Evolutionary conservation across 2,888 invertebrate species (phyloP).

Genomic region (Lamproptera curius): DNA sequence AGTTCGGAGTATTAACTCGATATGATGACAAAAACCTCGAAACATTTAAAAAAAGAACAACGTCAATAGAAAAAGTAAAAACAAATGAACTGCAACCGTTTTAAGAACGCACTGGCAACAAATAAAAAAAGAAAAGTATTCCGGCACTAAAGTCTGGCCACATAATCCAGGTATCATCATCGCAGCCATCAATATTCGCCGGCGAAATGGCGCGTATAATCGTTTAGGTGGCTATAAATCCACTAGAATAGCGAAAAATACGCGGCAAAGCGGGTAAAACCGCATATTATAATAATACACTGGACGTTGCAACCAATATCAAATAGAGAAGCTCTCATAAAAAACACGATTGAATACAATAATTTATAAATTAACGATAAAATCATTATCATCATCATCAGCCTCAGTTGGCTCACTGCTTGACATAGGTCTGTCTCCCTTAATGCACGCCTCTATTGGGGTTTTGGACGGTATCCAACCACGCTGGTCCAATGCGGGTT

Average conservation of each 20-base stretch:
- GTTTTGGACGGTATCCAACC: too few species aligned
- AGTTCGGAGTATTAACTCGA: too few species aligned
- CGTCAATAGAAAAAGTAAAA: neutral
- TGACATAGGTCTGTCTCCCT: too few species aligned
- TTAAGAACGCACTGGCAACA: neutral
- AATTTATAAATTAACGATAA: too few species aligned
- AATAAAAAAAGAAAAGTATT: neutral
- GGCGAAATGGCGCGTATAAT: conserved; percentile 10
- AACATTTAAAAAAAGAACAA: neutral
- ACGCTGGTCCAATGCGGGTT: too few species aligned
- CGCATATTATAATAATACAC: conserved; percentile 1
- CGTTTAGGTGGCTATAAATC: conserved; percentile 8
- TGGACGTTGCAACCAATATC: neutral
- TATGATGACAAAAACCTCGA: too few species aligned
- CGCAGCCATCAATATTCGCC: conserved; percentile 1
- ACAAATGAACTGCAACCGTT: neutral
- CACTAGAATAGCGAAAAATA: conserved; percentile 8
- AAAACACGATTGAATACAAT: too few species aligned
- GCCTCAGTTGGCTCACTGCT: too few species aligned
- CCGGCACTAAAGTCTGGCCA: neutral
- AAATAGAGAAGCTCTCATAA: neutral
- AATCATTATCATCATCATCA: too few species aligned
- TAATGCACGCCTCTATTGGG: too few species aligned
- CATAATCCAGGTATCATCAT: neutral
- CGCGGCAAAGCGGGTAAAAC: neutral